Conservation (phyloP, 2,888 invertebrate genomes). For the Copidosoma aretas region DNA sequence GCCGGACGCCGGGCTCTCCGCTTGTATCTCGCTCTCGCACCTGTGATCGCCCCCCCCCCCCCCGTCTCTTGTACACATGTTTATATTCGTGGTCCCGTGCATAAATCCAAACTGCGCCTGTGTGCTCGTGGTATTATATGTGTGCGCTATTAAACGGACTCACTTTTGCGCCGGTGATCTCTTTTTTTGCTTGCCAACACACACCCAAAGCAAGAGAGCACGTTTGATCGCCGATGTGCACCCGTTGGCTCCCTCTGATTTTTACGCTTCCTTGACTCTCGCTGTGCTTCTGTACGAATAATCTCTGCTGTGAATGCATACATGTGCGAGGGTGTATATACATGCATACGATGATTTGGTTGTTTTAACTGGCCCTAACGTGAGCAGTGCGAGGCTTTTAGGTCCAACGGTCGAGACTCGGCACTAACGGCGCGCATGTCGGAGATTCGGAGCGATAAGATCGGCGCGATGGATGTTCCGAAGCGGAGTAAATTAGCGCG, state of each 20-base stretch:
- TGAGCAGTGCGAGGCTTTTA: not conserved
- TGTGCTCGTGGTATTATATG: too few relatives aligned
- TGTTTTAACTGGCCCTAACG: not conserved
- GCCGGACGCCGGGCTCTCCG: not conserved
- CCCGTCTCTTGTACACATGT: too few relatives aligned
- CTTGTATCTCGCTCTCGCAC: constrained; percentile 32
- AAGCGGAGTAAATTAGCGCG: not conserved
- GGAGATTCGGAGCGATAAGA: not conserved
- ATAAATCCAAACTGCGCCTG: constrained; percentile 8
- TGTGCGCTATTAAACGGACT: constrained; percentile 5
- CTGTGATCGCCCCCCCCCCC: constrained; percentile 40
- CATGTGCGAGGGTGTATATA: too few relatives aligned
- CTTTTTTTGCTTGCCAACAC: not conserved
- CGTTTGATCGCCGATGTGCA: not conserved
- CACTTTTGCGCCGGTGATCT: constrained; percentile 14
- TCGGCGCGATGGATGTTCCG: not conserved
- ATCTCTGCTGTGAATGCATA: too few relatives aligned
- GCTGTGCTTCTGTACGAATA: too few relatives aligned
- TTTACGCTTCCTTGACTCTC: constrained; percentile 35
- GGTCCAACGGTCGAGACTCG: not conserved
- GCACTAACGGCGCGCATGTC: not conserved
- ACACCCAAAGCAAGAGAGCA: too few relatives aligned
- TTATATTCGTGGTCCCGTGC: constrained; percentile 10
- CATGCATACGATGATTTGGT: not conserved
- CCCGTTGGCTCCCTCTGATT: constrained; percentile 7